phyloP scores from a whole-genome alignment of 2,113 vertebrate genomes.

The Rhinoptilus africanus region DNA sequence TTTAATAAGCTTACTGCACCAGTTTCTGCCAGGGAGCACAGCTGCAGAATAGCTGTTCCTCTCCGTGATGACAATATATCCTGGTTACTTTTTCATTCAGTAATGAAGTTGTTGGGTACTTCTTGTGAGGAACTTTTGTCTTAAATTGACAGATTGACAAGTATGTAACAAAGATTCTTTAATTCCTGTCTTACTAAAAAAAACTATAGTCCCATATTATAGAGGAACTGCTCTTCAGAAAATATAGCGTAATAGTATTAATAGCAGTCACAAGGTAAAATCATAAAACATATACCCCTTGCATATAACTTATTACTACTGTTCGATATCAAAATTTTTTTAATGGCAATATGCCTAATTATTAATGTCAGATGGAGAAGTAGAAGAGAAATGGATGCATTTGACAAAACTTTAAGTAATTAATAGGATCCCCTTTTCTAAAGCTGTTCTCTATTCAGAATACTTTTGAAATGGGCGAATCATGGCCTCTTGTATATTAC shows the following conservation, averaged over 20 bases:
- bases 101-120: background rate
- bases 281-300: background rate
- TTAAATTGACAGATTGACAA: background rate
- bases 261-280: background rate
- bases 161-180: background rate
- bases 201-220: background rate
- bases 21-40: conserved; percentile 16
- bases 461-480: background rate
- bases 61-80: background rate
- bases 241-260: background rate
- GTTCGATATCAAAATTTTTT: background rate
- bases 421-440: background rate
- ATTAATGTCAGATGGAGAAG: background rate
- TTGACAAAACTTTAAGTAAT: background rate
- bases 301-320: background rate
- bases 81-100: background rate
- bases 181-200: background rate
- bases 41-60: conserved; percentile 14
- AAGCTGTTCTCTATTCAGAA: background rate
- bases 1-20: conserved; percentile 1
- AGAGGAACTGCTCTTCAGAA: background rate
- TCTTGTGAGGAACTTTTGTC: background rate
- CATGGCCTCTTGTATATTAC: background rate
- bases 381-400: background rate
- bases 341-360: background rate